These are phyloP conservation scores for Bos javanicus DNA, from an alignment of 2,113 vertebrate genomes.

Conservation along the genomic window DNA sequence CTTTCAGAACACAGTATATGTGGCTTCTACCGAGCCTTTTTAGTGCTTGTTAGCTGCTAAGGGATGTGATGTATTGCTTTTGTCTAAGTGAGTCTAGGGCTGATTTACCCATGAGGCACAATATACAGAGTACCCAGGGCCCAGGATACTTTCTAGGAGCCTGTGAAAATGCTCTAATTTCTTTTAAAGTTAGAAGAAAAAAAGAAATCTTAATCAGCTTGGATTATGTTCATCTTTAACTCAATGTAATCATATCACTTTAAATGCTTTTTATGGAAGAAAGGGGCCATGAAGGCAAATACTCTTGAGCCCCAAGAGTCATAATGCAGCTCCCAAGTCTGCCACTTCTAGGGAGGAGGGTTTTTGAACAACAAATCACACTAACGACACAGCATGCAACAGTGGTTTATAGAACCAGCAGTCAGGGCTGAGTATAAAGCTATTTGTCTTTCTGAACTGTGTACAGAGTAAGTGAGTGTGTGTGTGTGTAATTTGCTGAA, in stretches of 20 bases:
- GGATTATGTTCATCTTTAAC: constrained; percentile 24
- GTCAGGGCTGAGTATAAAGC: not conserved
- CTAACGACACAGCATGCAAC: constrained; percentile 4
- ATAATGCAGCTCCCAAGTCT: not conserved
- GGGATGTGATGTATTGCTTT: constrained; percentile 8
- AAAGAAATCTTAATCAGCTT: not conserved
- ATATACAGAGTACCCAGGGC: not conserved
- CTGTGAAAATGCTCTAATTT: not conserved
- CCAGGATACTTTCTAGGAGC: not conserved
- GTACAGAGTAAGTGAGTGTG: not conserved
- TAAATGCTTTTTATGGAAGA: not conserved
- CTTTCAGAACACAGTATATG: constrained; percentile 42
- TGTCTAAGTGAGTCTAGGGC: not conserved
- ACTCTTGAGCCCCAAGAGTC: not conserved
- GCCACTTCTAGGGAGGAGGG: constrained; percentile 53
- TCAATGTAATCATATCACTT: not conserved
- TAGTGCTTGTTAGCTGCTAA: constrained; percentile 50
- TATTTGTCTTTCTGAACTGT: constrained; percentile 20
- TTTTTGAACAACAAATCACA: constrained; percentile 27
- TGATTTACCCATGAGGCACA: not conserved
- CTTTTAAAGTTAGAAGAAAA: constrained; percentile 23
- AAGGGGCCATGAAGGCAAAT: not conserved
- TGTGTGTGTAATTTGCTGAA: not conserved
- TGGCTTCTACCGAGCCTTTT: not conserved
- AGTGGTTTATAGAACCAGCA: not conserved